phyloP scores from a whole-genome alignment of 2,888 invertebrate species.

The Limenitis camilla region DNA sequence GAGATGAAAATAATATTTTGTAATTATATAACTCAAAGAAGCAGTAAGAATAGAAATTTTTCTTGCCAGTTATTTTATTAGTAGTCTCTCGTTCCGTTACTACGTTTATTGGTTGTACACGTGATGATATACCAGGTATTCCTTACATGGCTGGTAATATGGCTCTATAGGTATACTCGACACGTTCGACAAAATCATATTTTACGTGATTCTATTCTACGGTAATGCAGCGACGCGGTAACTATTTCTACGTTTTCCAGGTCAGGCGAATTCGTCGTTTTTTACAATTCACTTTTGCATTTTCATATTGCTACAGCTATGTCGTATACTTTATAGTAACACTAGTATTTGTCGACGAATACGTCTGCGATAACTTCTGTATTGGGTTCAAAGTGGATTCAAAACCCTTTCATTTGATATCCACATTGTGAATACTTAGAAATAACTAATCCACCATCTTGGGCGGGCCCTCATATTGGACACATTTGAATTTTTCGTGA shows the following conservation, averaged over 20 bases:
- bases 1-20: too few species aligned
- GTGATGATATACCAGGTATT: constrained; percentile 39
- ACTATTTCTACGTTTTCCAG: constrained; percentile 15
- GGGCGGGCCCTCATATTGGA: too few species aligned
- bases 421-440: too few species aligned
- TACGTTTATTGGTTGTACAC: constrained; percentile 32
- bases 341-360: not conserved
- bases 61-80: constrained; percentile 4
- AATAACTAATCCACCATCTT: too few species aligned
- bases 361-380: too few species aligned
- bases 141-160: constrained; percentile 13
- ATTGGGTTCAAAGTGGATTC: too few species aligned
- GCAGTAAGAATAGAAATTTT: too few species aligned
- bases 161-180: constrained; percentile 26
- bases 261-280: constrained; percentile 4
- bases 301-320: not conserved
- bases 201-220: constrained; percentile 62
- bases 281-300: constrained; percentile 1
- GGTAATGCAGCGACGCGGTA: constrained; percentile 15
- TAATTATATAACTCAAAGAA: too few species aligned
- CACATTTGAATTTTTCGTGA: too few species aligned
- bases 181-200: constrained; percentile 67
- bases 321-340: not conserved
- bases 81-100: constrained; percentile 4
- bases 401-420: too few species aligned